Base-by-base conservation (phyloP, 2,113 vertebrate species). In the Tautogolabrus adspersus region DNA sequence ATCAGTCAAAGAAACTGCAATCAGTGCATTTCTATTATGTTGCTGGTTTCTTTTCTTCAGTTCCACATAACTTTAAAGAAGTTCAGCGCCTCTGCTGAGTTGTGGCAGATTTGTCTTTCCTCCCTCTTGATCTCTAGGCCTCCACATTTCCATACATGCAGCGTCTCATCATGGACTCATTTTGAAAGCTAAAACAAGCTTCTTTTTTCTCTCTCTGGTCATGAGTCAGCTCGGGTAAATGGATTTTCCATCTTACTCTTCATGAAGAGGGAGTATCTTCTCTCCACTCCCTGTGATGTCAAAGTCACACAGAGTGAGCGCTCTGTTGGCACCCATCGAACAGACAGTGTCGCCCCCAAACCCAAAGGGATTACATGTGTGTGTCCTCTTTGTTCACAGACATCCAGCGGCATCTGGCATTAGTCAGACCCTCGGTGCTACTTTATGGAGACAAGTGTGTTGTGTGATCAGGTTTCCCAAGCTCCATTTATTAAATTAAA, bases 171-270 rank as follows among this genome's bases (percentile, higher is more conserved):
- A 56, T 72, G 66, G 81, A 83, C 68, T 82, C 69, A 75, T 76
- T 87, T 77, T 74, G 66, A 83, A 79, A 88, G 70, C 64, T 66
- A 65, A 84, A 82, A 87, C 72, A 74, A 62, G 42, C 64, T 85
- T 75, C 75, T 76, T 66, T 46, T 46, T 15, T 46, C 15, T 46
- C 12, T 49, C 71, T 69, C 37, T 75, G 82, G 72, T 85, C 72
- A 87, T 88, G 88, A 91, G 85, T 93, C 91, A 93, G 81, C 88
- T 86, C 44, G 76, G 38, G 72, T 72, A 85, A 92, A 92, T 88
- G 87, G 85, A 84, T 92, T 93, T 93, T 93, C 90, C 89, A 87
- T 90, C 87, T 90, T 81, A 68, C 75, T 83, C 80, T 79, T 90
- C 70, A 71, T 72, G 79, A 79, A 78, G 70, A 72, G 88, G 89